phyloP scores from a whole-genome alignment of 1,140 invertebrate genomes.

The Anastrepha obliqua region DNA sequence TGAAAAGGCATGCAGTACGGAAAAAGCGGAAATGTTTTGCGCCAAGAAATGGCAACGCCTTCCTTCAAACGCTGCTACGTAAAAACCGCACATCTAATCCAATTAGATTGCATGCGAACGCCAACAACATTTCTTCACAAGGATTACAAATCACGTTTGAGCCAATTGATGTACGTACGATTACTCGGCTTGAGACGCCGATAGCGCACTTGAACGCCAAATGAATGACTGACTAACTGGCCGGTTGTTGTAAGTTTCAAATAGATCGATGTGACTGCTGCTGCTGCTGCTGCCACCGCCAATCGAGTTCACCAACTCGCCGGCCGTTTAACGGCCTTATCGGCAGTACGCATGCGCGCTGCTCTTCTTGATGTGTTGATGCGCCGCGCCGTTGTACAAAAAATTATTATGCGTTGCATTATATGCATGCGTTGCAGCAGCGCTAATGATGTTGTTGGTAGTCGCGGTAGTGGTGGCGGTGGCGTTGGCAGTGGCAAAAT shows the following conservation, averaged over 20 bases:
- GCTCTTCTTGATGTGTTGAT: background rate
- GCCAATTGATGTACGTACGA: conserved; percentile 8
- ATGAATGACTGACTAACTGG: background rate
- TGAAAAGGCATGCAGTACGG: background rate
- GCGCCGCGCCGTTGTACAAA: background rate
- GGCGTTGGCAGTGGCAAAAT: background rate
- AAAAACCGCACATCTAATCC: background rate
- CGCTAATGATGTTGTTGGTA: background rate
- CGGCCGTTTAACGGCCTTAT: background rate
- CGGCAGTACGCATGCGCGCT: background rate
- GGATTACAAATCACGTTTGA: conserved; percentile 6
- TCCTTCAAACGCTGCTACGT: background rate
- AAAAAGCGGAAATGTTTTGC: conserved; percentile 14
- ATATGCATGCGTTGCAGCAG: background rate
- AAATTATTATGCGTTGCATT: conserved; percentile 28
- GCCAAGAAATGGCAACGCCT: background rate
- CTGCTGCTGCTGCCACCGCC: too few relatives aligned
- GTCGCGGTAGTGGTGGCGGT: background rate
- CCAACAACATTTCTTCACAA: conserved; percentile 9
- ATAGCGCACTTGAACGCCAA: background rate
- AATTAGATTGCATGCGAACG: background rate
- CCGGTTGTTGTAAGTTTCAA: too few relatives aligned
- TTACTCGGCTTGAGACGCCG: background rate
- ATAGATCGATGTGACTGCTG: too few relatives aligned
- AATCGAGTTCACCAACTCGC: too few relatives aligned